Percentiles rank a stretch among this genome's conserved stretches.
phyloP scores from a whole-genome alignment of 2,888 invertebrate genomes.

The Dolomedes plantarius region DNA sequence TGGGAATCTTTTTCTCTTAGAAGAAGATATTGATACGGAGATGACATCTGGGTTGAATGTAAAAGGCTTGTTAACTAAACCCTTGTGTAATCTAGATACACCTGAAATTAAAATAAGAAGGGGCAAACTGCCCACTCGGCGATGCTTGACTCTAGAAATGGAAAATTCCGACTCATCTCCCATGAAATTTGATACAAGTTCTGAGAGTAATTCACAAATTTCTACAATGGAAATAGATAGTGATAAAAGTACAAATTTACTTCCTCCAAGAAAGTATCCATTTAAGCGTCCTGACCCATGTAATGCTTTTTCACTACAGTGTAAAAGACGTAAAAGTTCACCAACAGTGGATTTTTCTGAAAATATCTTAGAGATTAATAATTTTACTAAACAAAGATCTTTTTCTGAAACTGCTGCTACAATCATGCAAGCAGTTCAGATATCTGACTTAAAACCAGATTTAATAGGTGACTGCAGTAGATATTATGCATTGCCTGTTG shows the following conservation, averaged over 20 bases:
- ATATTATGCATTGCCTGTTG: conserved; percentile 48
- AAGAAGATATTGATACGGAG: conserved; percentile 1
- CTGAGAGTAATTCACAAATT: not conserved
- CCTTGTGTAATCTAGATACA: conserved; percentile 1
- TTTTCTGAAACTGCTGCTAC: conserved; percentile 58
- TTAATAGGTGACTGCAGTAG: conserved; percentile 58
- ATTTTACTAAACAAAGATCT: conserved; percentile 22
- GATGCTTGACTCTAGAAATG: conserved; percentile 50
- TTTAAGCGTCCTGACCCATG: conserved; percentile 85
- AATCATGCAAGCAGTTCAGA: conserved; percentile 50
- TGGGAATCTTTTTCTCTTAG: conserved; percentile 32
- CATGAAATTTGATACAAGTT: not conserved
- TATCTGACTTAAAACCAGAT: conserved; percentile 54
- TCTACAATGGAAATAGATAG: too few relatives aligned
- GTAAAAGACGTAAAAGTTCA: conserved; percentile 78
- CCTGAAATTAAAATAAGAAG: not conserved
- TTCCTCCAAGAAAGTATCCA: conserved; percentile 59
- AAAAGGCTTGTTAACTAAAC: conserved; percentile 36
- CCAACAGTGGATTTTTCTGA: conserved; percentile 28
- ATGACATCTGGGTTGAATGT: conserved; percentile 18
- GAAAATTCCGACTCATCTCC: conserved; percentile 9
- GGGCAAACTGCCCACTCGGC: conserved; percentile 29
- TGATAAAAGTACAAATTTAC: too few relatives aligned
- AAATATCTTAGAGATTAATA: not conserved
- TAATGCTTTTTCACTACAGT: conserved; percentile 78